These are phyloP conservation scores for Arizona elegans DNA, from an alignment of 2,113 vertebrate genomes.

Conservation along the genomic window DNA sequence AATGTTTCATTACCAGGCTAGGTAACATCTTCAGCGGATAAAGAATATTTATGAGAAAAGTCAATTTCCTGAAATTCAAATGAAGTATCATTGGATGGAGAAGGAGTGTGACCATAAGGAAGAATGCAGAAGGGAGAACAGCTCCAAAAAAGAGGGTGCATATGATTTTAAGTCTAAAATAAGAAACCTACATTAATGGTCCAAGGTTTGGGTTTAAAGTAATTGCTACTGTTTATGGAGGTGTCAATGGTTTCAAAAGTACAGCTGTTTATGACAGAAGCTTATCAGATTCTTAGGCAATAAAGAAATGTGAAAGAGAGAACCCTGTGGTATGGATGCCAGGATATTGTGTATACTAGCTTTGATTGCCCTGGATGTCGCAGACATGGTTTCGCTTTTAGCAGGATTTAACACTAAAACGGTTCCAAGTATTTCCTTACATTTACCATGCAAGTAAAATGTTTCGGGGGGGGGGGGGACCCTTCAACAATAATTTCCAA, in stretches of 20 bases:
- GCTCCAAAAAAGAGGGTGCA: not conserved
- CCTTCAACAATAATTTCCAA: not conserved
- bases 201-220: not conserved
- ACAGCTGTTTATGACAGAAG: not conserved
- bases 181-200: not conserved
- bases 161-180: not conserved
- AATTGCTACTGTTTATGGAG: not conserved
- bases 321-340: not conserved
- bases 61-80: not conserved
- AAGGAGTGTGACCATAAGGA: not conserved
- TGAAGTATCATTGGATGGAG: not conserved
- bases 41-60: not conserved
- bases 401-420: not conserved
- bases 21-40: not conserved
- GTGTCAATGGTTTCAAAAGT: not conserved
- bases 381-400: not conserved
- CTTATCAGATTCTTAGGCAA: not conserved
- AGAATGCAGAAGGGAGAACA: not conserved
- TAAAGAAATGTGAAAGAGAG: not conserved
- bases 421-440: not conserved
- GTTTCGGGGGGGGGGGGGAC: not conserved
- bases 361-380: not conserved
- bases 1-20: no score
- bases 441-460: not conserved
- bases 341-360: not conserved